phyloP scores from a whole-genome alignment of 2,113 vertebrate species.

The Cercopithecus mona region DNA sequence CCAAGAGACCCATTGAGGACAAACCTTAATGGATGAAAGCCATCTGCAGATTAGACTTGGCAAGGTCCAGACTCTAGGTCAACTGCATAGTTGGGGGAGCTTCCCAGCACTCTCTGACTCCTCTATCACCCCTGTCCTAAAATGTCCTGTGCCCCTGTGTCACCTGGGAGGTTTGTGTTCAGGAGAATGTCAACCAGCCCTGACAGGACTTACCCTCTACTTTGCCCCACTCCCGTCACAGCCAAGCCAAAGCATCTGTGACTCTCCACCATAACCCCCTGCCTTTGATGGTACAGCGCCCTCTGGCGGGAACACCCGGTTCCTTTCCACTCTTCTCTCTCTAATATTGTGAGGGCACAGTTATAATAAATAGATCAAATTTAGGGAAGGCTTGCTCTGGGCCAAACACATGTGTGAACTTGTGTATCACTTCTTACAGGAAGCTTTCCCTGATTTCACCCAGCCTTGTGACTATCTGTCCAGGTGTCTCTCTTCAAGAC shows the following conservation, averaged over 20 bases:
- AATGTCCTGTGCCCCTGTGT: background rate
- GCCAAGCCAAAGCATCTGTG: background rate
- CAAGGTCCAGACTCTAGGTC: background rate
- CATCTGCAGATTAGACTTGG: background rate
- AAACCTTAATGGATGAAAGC: background rate
- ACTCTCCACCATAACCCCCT: background rate
- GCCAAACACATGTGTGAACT: background rate
- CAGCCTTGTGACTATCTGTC: background rate
- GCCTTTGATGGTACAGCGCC: too few species aligned
- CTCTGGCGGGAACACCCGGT: background rate
- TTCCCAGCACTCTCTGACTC: background rate
- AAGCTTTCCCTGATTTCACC: background rate
- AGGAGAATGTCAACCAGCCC: background rate
- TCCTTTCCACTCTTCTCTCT: background rate
- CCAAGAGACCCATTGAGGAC: background rate
- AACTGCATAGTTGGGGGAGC: background rate
- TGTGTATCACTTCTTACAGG: background rate
- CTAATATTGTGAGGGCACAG: background rate
- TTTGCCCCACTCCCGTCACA: background rate
- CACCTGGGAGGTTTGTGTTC: background rate
- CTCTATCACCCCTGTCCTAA: background rate
- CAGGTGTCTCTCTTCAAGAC: background rate
- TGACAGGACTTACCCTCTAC: background rate
- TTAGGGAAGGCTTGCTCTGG: background rate
- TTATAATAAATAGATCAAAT: background rate